Conservation (phyloP, 1,140 invertebrate species). For the Lerema accius region DNA sequence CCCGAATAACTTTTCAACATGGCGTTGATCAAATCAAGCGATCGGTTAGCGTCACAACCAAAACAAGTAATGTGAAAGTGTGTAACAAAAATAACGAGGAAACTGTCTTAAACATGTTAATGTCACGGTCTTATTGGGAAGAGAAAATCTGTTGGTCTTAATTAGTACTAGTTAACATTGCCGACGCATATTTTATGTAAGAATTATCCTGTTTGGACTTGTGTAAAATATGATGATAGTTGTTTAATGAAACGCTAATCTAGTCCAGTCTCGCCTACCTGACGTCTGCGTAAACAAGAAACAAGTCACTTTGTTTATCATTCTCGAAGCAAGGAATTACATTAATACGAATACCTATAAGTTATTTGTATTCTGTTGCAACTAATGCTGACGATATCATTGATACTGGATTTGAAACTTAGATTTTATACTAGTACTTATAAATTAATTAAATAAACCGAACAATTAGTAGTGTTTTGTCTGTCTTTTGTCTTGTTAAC, state of each 20-base stretch:
- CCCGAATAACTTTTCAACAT: too few relatives aligned
- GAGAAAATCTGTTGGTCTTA: neutral
- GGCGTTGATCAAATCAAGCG: too few relatives aligned
- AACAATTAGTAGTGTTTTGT: too few relatives aligned
- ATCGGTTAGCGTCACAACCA: too few relatives aligned
- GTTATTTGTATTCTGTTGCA: neutral
- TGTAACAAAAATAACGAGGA: neutral
- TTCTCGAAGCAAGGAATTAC: neutral
- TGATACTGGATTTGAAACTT: too few relatives aligned
- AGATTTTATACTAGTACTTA: too few relatives aligned
- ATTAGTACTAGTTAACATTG: constrained; percentile 8
- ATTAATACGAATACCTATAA: neutral
- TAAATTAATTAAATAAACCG: too few relatives aligned
- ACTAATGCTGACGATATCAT: neutral
- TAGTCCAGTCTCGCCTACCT: neutral
- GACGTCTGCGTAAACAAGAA: neutral
- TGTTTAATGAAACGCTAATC: constrained; percentile 17
- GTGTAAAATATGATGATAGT: constrained; percentile 17
- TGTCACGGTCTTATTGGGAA: neutral
- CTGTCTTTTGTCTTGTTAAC: too few relatives aligned
- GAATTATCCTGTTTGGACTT: constrained; percentile 20
- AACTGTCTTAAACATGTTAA: neutral
- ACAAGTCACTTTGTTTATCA: neutral
- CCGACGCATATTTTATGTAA: constrained; percentile 5
- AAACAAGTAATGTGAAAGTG: neutral